Evolutionary conservation across 1,140 invertebrate genomes (phyloP), one percentile per base, ranked within the genome.

Genomic region (Conopomorpha cramerella): DNA sequence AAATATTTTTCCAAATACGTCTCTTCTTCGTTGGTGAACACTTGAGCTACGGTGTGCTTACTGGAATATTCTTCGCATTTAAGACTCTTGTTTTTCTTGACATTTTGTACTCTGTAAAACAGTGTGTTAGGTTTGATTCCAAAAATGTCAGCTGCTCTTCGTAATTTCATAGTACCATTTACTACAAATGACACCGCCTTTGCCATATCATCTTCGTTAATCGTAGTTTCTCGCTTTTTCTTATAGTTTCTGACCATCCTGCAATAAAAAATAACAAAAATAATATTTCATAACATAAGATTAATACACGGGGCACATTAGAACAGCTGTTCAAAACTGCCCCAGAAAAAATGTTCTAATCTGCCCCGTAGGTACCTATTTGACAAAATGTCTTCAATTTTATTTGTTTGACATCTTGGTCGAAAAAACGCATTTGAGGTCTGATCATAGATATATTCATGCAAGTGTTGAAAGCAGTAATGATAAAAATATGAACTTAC

Each of bases 1-100:
- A 37, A 29, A 13, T 41, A 41, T 6, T 14, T 16, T 34, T 28
- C 18, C 16, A 41, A 2, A 19, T 6, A 4, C 10, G 4, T 23
- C 10, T 23, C 19, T 23, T 23, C 19, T 10, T 23, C 4, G 10
- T 23, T 23, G 19, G 4, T 10, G 19, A 23, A 23, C 10, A 23
- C 19, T 23, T 23, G 19, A 10, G 4, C 10, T 4, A 23, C 19
- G 4, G 19, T 23, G 19, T 23, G 19, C 10, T 23, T 23, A 23
- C 19, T 23, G 4, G 19, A 6, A 23, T 6, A 23, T 6, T 23
- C 19, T 23, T 23, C 19, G 10, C 4, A 4, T 23, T 23, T 23
- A 23, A 10, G 19, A 6, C 10, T 23, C 4, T 6, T 6, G 4
- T 23, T 23, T 10, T 23, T 10, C 19, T 23, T 23, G 19, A 6